A percentile compares a stretch with the other conserved stretches of the same genome.
Evolutionary conservation across 1,140 invertebrate species (phyloP).

Genomic region (Aphaenogaster rudis): DNA sequence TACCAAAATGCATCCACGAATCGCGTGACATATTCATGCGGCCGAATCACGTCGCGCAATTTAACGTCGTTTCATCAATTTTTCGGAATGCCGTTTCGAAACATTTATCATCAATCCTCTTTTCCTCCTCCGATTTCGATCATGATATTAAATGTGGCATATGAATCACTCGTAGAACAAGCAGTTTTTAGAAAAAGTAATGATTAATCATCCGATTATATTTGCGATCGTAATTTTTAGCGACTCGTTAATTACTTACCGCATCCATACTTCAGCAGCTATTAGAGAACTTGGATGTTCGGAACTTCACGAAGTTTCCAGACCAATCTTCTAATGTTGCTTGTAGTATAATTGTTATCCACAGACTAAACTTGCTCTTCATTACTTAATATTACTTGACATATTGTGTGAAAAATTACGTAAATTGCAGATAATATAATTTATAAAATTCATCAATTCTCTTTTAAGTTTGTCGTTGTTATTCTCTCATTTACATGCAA

Average conservation of each 20-base stretch:
- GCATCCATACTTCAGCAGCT: conserved; percentile 7
- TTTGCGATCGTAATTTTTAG: conserved; percentile 29
- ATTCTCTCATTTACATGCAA: background rate
- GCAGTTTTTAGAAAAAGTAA: conserved; percentile 24
- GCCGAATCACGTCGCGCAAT: conserved; percentile 20
- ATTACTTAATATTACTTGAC: conserved; percentile 10
- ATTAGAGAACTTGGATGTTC: conserved; percentile 35
- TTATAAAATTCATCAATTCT: background rate
- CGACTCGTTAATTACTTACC: conserved; percentile 36
- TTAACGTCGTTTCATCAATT: conserved; percentile 48
- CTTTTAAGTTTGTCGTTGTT: background rate
- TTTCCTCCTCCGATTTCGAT: background rate
- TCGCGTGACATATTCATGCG: conserved; percentile 46
- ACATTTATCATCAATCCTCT: background rate
- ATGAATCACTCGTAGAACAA: conserved; percentile 20
- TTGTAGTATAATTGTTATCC: conserved; percentile 34
- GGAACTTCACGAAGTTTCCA: conserved; percentile 35
- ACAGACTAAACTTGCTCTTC: conserved; percentile 13
- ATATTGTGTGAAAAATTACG: conserved; percentile 11
- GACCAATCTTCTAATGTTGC: conserved; percentile 43
- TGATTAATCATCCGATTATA: conserved; percentile 50
- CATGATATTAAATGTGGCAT: conserved; percentile 10
- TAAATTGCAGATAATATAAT: background rate
- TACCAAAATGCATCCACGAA: conserved; percentile 26
- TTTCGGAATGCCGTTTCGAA: conserved; percentile 31